Base-by-base conservation (phyloP, 2,113 vertebrate species). In the Pluvialis apricaria region DNA sequence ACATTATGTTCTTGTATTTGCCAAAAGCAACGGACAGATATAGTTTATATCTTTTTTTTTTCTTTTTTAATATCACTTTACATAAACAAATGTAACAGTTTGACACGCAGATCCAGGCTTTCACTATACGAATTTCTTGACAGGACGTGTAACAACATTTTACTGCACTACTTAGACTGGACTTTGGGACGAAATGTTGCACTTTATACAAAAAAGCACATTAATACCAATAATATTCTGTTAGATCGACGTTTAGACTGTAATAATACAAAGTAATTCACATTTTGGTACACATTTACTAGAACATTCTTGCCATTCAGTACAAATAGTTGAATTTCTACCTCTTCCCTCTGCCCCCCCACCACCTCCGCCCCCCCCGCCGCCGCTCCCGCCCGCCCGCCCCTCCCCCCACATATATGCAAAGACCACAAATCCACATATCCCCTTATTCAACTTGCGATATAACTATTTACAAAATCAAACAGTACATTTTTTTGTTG, bases 201-300 rank as follows among this genome's bases (percentile, higher is more conserved):
- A 99, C 99, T 99, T 99, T 99, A 99, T 99, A 99, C 99, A 99
- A 99, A 98, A 98, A 99, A 99, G 98, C 99, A 99, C 99, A 99
- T 99, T 99, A 99, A 99, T 99, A 99, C 98, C 98, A 98, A 98
- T 99, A 99, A 99, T 99, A 99, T 98, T 99, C 98, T 99, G 99
- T 99, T 99, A 99, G 98, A 98, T 99, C 98, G 99, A 99, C 99
- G 99, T 99, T 99, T 98, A 99, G 99, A 99, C 99, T 99, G 99
- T 98, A 99, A 99, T 99, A 99, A 99, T 99, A 99, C 99, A 99
- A 99, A 99, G 99, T 99, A 99, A 99, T 99, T 99, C 99, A 99
- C 99, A 99, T 99, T 99, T 98, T 99, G 99, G 99, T 99, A 99
- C 99, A 99, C 99, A 98, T 98, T 98, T 99, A 99, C 99, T 99